phyloP scores from a whole-genome alignment of 2,797 vertebrate species.

The Steatocranus sp. region DNA sequence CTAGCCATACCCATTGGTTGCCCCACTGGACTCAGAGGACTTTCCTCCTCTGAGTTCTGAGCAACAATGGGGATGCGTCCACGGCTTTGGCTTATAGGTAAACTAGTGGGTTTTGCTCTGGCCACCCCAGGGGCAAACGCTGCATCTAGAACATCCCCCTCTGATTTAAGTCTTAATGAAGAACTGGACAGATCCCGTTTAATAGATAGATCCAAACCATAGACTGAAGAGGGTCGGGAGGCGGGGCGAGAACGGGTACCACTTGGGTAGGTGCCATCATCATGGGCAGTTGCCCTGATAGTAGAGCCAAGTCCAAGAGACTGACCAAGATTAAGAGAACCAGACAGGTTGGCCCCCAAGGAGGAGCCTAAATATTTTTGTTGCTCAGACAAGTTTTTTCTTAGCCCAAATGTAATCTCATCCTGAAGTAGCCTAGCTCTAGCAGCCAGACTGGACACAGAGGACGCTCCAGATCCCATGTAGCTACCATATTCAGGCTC shows the following conservation, averaged over 20 bases:
- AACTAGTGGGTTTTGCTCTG: slow-evolving; percentile 94
- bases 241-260: slow-evolving; percentile 92
- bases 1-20: slow-evolving; percentile 99
- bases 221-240: slow-evolving; percentile 95
- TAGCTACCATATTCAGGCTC: slow-evolving; percentile 92
- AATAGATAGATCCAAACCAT: slow-evolving; percentile 94
- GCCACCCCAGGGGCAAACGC: slow-evolving; percentile 87
- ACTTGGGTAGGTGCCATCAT: slow-evolving; percentile 92
- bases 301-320: slow-evolving; percentile 78
- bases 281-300: slow-evolving; percentile 83
- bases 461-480: slow-evolving; percentile 86
- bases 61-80: slow-evolving; percentile 97
- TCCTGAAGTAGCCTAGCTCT: slow-evolving; percentile 95
- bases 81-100: slow-evolving; percentile 97
- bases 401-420: slow-evolving; percentile 94
- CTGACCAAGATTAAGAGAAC: slow-evolving; percentile 84
- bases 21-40: slow-evolving; percentile 96
- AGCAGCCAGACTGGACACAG: slow-evolving; percentile 87
- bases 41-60: slow-evolving; percentile 99
- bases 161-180: slow-evolving; percentile 91
- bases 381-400: slow-evolving; percentile 96
- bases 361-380: slow-evolving; percentile 92
- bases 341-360: slow-evolving; percentile 82
- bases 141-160: slow-evolving; percentile 88
- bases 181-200: slow-evolving; percentile 96